Percentiles rank a stretch among this genome's conserved stretches.
Conservation (phyloP, 2,797 vertebrate genomes). For the Pseudomugil tenellus region DNA sequence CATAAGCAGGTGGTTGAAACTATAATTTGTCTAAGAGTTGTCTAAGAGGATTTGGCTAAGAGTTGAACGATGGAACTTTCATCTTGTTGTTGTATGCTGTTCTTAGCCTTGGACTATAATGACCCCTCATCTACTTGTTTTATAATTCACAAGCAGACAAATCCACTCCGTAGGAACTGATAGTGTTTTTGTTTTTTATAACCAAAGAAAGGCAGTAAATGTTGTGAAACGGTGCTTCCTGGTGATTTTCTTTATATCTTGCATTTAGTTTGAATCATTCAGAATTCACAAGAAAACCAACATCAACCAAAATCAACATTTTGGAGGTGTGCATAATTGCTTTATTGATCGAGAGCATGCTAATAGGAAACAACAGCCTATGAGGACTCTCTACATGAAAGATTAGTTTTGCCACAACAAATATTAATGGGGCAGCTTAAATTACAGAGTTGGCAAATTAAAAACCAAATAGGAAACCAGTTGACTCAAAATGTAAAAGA, state of each 20-base stretch:
- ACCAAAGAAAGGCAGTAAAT: background rate
- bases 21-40: too few species aligned
- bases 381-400: background rate
- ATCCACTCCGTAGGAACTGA: background rate
- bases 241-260: background rate
- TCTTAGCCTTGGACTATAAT: background rate
- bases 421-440: slow-evolving; percentile 19
- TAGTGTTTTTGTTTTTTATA: background rate
- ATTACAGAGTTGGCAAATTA: slow-evolving; percentile 28
- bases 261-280: background rate
- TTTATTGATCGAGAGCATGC: background rate
- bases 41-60: background rate
- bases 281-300: background rate
- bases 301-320: background rate
- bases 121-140: background rate
- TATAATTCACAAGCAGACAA: background rate
- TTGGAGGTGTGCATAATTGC: background rate
- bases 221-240: background rate
- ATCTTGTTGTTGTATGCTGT: background rate
- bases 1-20: background rate
- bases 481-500: slow-evolving; percentile 28
- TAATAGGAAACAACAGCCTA: background rate
- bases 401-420: slow-evolving; percentile 21
- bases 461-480: slow-evolving; percentile 45
- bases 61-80: background rate